These are phyloP conservation scores for Perdix hodgsoniae DNA, from an alignment of 2,797 vertebrate species.

Conservation along the genomic window DNA sequence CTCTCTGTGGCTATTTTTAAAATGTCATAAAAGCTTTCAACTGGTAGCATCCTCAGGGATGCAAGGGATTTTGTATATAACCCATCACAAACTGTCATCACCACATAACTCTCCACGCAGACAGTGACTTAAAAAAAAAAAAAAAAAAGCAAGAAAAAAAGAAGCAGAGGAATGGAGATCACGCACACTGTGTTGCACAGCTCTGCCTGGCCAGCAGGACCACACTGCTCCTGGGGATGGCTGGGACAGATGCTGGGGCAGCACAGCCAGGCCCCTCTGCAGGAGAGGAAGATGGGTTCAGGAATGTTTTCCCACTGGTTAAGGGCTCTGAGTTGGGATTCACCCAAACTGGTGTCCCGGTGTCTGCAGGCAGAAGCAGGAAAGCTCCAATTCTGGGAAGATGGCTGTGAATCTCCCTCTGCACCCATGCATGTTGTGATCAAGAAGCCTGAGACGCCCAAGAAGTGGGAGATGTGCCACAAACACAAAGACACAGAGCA, in stretches of 20 bases:
- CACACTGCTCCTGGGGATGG: background rate
- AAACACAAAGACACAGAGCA: background rate
- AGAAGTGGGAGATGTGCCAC: background rate
- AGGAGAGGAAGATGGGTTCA: background rate
- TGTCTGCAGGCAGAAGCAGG: background rate
- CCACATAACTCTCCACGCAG: conserved; percentile 29
- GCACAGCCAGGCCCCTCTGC: background rate
- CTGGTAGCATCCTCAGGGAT: conserved; percentile 56
- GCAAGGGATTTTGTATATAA: conserved; percentile 20
- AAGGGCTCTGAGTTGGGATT: background rate
- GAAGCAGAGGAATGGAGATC: background rate
- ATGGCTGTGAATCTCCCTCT: background rate
- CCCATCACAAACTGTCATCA: conserved; percentile 39
- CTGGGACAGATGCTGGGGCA: background rate
- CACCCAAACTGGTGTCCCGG: background rate
- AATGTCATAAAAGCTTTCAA: conserved; percentile 69
- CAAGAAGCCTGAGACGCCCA: background rate
- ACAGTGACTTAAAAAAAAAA: background rate
- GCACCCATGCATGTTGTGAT: background rate
- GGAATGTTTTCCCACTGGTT: background rate
- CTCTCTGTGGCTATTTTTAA: conserved; percentile 72
- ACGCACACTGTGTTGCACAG: background rate
- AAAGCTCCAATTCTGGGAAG: background rate
- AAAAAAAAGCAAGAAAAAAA: background rate
- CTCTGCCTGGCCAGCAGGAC: background rate